Evolutionary conservation across 2,797 vertebrate genomes (phyloP).

Genomic region (Propithecus deckenii): DNA sequence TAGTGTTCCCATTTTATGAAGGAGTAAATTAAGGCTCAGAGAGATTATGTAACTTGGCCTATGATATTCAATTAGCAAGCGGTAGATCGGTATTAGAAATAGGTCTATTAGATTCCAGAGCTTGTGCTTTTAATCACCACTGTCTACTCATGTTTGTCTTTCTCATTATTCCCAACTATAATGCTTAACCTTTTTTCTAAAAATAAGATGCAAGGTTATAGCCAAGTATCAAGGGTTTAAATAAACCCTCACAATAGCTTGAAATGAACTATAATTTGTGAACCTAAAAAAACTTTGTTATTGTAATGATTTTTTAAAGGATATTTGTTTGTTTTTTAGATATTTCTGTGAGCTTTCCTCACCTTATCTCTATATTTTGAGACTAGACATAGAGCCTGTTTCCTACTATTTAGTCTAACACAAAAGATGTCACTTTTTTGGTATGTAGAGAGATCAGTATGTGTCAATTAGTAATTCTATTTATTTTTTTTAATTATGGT

Average conservation of each 20-base stretch:
- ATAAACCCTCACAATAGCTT: background rate
- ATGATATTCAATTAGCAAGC: background rate
- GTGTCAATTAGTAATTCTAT: background rate
- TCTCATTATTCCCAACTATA: constrained; percentile 10
- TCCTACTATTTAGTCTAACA: background rate
- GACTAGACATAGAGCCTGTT: background rate
- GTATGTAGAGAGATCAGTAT: background rate
- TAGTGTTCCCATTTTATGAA: background rate
- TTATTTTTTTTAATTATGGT: background rate
- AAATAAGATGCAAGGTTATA: background rate
- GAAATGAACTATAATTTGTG: background rate
- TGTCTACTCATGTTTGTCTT: background rate
- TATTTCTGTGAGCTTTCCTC: background rate
- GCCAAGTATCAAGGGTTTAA: background rate
- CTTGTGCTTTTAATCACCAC: background rate
- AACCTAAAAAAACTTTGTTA: background rate
- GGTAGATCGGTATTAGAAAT: background rate
- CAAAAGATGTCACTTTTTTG: background rate
- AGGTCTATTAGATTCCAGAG: background rate
- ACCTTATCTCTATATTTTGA: background rate
- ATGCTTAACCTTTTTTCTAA: background rate
- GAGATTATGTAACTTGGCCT: background rate
- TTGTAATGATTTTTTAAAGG: background rate
- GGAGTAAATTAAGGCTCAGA: background rate
- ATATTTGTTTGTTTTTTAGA: background rate